Percentiles rank a stretch among this genome's conserved stretches.
phyloP scores from a whole-genome alignment of 2,888 invertebrate species.

The Eupeodes latifasciatus region DNA sequence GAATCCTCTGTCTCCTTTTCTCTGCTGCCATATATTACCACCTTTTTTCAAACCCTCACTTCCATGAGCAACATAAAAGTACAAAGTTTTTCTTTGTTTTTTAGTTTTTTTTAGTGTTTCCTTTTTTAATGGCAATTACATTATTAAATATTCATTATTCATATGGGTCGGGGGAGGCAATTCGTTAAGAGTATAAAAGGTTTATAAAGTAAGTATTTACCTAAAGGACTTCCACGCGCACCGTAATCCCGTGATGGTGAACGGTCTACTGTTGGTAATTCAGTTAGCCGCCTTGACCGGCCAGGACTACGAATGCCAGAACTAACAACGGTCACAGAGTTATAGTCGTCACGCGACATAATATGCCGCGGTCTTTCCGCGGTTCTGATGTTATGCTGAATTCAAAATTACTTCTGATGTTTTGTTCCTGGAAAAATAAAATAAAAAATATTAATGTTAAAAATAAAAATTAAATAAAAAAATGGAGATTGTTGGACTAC shows the following conservation, averaged over 20 bases:
- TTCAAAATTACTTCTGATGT: conserved; percentile 56
- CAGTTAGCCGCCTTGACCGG: conserved; percentile 87
- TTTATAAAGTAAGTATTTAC: conserved; percentile 81
- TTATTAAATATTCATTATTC: conserved; percentile 68
- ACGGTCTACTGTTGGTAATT: conserved; percentile 94
- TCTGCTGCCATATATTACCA: background rate
- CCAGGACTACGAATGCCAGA: conserved; percentile 87
- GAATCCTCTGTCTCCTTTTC: background rate
- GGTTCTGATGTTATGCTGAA: conserved; percentile 78
- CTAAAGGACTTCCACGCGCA: conserved; percentile 86
- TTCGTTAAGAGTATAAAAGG: conserved; percentile 41
- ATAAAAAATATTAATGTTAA: background rate
- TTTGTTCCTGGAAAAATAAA: conserved; percentile 43
- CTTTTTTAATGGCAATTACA: conserved; percentile 69
- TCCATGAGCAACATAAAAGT: conserved; percentile 34
- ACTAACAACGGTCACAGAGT: conserved; percentile 87
- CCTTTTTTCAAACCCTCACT: background rate
- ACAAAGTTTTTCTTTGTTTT: conserved; percentile 42
- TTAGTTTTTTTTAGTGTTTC: background rate
- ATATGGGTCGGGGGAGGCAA: conserved; percentile 56
- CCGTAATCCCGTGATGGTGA: conserved; percentile 93
- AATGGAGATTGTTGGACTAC: background rate
- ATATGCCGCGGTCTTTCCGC: conserved; percentile 84
- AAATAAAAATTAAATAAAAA: background rate
- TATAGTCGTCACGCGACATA: conserved; percentile 85